phyloP scores from a whole-genome alignment of 2,113 vertebrate species.

The human (Homo sapiens) region GRCh38 chr2:73327001-73327500 shows the following conservation, averaged over 20 bases:
- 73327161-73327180: constrained; percentile 28
- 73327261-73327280: not conserved
- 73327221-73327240: not conserved
- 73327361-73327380: too few relatives aligned
- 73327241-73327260: constrained; percentile 16
- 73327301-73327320: not conserved
- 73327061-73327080: constrained; percentile 22
- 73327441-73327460: too few relatives aligned
- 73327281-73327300: constrained; percentile 4
- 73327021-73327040: not conserved
- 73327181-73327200: not conserved
- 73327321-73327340: not conserved
- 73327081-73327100: constrained; percentile 33
- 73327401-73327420: too few relatives aligned
- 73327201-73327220: not conserved
- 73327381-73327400: too few relatives aligned
- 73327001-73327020: constrained; percentile 28
- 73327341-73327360: not conserved
- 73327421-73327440: too few relatives aligned
- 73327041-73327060: constrained; percentile 19
- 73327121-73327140: not conserved
- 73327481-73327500: too few relatives aligned
- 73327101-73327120: not conserved
- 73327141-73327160: not conserved
- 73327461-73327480: too few relatives aligned